A percentile compares a stretch with the other conserved stretches of the same genome.
Conservation (phyloP, 2,113 vertebrate genomes). For the Varanus salvator region DNA sequence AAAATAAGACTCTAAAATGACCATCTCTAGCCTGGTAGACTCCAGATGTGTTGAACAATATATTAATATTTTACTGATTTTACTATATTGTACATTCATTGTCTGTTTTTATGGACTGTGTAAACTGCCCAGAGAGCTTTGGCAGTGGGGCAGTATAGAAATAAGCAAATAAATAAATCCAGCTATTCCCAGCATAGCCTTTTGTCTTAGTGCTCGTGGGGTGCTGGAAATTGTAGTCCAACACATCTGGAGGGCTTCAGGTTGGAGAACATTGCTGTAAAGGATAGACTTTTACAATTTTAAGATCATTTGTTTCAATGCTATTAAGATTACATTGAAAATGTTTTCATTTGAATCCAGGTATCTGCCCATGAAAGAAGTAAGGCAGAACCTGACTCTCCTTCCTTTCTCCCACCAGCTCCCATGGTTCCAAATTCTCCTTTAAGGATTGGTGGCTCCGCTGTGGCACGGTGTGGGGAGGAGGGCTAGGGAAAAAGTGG, state of each 20-base stretch:
- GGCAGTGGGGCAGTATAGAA: too few species aligned
- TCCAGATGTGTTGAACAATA: too few species aligned
- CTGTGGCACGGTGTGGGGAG: not conserved
- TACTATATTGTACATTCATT: too few species aligned
- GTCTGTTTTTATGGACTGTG: too few species aligned
- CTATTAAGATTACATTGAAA: not conserved
- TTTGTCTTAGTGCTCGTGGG: too few species aligned
- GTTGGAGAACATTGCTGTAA: constrained; percentile 33
- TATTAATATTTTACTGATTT: too few species aligned
- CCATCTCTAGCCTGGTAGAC: not conserved
- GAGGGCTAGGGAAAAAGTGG: not conserved
- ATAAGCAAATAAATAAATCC: too few species aligned
- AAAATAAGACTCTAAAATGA: not conserved
- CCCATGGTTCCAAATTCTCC: not conserved
- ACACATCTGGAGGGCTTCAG: too few species aligned
- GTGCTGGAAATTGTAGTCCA: too few species aligned
- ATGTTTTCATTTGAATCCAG: not conserved
- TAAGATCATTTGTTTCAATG: not conserved
- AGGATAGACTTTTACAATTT: not conserved
- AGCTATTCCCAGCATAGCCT: too few species aligned
- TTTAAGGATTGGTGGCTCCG: not conserved
- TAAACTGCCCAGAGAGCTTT: too few species aligned
- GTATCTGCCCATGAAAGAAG: not conserved
- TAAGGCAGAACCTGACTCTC: not conserved
- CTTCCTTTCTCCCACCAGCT: not conserved